Conservation (phyloP, 2,888 invertebrate genomes). For the Phyllotreta cruciferae region DNA sequence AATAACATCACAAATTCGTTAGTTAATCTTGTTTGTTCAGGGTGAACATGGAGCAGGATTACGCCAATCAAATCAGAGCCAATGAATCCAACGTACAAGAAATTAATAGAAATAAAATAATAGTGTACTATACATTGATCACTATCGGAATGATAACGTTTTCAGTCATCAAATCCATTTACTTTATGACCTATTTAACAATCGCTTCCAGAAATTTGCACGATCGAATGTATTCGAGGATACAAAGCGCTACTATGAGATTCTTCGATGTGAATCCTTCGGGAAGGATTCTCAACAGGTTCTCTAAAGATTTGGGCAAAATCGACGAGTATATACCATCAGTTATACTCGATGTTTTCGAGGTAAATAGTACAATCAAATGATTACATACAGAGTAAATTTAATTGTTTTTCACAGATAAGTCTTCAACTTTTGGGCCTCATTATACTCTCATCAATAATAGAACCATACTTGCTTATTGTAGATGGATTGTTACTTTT, state of each 20-base stretch:
- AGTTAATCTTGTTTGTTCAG: constrained; percentile 38
- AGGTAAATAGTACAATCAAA: constrained; percentile 44
- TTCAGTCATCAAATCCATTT: constrained; percentile 53
- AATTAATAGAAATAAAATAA: constrained; percentile 49
- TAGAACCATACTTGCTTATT: constrained; percentile 74
- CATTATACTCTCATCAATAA: constrained; percentile 73
- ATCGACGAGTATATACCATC: constrained; percentile 70
- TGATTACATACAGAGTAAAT: background rate
- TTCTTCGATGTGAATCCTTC: constrained; percentile 57
- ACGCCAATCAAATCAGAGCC: constrained; percentile 37
- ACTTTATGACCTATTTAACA: constrained; percentile 55
- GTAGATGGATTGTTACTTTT: constrained; percentile 70
- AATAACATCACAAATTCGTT: constrained; percentile 1
- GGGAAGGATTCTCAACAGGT: constrained; percentile 57
- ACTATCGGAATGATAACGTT: constrained; percentile 59
- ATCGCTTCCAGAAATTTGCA: constrained; percentile 56
- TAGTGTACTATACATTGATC: constrained; percentile 62
- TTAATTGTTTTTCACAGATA: constrained; percentile 45
- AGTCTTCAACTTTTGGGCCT: constrained; percentile 71
- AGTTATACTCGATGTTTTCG: constrained; percentile 54
- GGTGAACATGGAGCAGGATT: constrained; percentile 56
- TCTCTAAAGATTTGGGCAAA: constrained; percentile 62
- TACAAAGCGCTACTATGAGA: constrained; percentile 54
- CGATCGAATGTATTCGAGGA: constrained; percentile 51
- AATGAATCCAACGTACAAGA: constrained; percentile 37